Base-by-base conservation (phyloP, 2,113 vertebrate genomes). In the Casuarius casuarius region DNA sequence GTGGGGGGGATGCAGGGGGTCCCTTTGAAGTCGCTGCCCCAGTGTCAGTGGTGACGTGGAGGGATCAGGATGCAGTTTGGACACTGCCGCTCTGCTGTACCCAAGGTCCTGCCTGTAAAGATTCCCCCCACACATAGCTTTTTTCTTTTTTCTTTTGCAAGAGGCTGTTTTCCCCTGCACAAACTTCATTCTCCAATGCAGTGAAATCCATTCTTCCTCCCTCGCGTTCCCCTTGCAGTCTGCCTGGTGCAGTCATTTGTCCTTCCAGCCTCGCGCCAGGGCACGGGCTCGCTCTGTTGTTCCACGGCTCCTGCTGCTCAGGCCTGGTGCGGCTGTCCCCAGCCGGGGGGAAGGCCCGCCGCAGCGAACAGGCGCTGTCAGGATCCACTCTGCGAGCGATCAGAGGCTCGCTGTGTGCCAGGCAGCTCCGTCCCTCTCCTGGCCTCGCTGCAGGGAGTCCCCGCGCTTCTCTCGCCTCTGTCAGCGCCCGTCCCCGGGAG, bases 191-290 rank as follows among this genome's bases (percentile, higher is more conserved):
- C 62, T 68, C 54, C 54, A 51, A 33, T 35, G 5, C 70, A 88
- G n/a, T 56, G 79, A 62, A 80, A 67, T 35, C n/a, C 2, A 0
- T 78, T 59, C 52, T 61, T 81, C 65, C 61, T 89, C 76, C 84
- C 42, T 77, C 9, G 15, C 18, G 28, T 73, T 80, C 44, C n/a
- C 28, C 46, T 89, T 10, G 16, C 85, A 18, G 9, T 83, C 85
- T 82, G 51, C n/a, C 86, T 95, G 81, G 73, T 92, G 94, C 89
- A 90, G 65, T 85, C 61, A 88, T 94, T 90, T 90, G 87, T 94
- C 84, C 87, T 91, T 65, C 21, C 74, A 33, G 38, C 83, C 63
- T 63, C 8, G 68, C 63, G 68, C 92, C 31, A 67, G 52, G 26
- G 51, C 12, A 0, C 19, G 77, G 68, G 76, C 84, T 86, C 80